A percentile compares a stretch with the other conserved stretches of the same genome.
Conservation (phyloP, 1,140 invertebrate species). For the Magallana ariakensis region DNA sequence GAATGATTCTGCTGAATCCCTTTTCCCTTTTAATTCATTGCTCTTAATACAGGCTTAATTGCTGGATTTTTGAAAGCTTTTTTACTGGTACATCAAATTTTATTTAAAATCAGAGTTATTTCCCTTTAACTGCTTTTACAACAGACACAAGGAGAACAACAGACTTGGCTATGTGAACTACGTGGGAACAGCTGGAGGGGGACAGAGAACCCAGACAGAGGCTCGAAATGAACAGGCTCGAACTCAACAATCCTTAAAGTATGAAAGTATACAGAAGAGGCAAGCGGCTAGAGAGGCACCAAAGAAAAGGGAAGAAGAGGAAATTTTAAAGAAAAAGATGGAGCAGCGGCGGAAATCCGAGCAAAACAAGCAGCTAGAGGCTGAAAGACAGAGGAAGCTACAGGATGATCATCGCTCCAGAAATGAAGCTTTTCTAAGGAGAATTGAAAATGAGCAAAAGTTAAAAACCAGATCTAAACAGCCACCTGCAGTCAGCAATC, state of each 20-base stretch:
- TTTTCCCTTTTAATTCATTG: no score
- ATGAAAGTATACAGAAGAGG: constrained; percentile 32
- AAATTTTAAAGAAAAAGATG: constrained; percentile 6
- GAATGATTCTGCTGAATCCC: no score
- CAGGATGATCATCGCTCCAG: not conserved
- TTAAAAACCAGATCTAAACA: not conserved
- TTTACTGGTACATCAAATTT: no score
- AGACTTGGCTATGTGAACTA: constrained; percentile 24
- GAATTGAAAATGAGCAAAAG: constrained; percentile 21
- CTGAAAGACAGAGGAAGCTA: not conserved
- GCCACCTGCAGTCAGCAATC: not conserved
- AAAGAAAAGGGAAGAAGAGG: constrained; percentile 28
- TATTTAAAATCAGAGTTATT: no score
- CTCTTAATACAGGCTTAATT: no score
- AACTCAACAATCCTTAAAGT: not conserved
- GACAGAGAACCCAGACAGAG: not conserved
- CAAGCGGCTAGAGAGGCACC: not conserved
- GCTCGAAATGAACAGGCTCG: constrained; percentile 3
- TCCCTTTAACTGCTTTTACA: not conserved
- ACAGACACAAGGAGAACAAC: constrained; percentile 37
- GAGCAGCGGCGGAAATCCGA: constrained; percentile 31
- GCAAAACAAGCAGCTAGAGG: not conserved
- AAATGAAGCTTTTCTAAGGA: constrained; percentile 27
- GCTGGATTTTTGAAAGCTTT: no score
- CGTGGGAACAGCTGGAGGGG: constrained; percentile 32